Evolutionary conservation across 2,888 invertebrate genomes (phyloP).

Genomic region (Melinaea menophilus): DNA sequence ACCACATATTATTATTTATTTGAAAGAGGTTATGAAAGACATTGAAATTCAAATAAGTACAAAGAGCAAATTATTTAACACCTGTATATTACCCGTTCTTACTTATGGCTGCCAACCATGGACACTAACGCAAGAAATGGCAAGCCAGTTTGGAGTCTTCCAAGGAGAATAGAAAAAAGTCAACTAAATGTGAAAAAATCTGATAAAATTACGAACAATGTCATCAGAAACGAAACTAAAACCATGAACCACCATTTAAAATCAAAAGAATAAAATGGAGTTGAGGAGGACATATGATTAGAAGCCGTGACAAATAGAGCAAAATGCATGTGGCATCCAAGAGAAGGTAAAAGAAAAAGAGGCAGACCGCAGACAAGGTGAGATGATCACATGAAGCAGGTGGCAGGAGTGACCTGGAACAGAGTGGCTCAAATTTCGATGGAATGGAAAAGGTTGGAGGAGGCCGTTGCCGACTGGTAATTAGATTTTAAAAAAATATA

Average conservation of each 20-base stretch:
- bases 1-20: not conserved
- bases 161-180: not conserved
- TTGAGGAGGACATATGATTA: no score
- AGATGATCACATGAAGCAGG: conserved; percentile 10
- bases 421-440: no score
- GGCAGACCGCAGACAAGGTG: conserved; percentile 21
- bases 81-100: not conserved
- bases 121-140: not conserved
- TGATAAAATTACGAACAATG: not conserved
- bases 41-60: not conserved
- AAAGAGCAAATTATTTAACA: not conserved
- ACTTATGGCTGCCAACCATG: not conserved
- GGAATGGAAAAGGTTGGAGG: no score
- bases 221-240: conserved; percentile 5
- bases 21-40: conserved; percentile 6
- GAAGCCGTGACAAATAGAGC: no score
- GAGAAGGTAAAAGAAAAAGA: conserved; percentile 22
- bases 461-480: no score
- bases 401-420: not conserved
- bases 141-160: no score
- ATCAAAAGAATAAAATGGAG: not conserved
- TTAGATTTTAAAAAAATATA: no score
- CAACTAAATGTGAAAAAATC: not conserved
- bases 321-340: conserved; percentile 18
- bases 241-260: not conserved